Evolutionary conservation across 2,113 vertebrate genomes (phyloP).

Genomic region (Brachypodius melanocephalos): DNA sequence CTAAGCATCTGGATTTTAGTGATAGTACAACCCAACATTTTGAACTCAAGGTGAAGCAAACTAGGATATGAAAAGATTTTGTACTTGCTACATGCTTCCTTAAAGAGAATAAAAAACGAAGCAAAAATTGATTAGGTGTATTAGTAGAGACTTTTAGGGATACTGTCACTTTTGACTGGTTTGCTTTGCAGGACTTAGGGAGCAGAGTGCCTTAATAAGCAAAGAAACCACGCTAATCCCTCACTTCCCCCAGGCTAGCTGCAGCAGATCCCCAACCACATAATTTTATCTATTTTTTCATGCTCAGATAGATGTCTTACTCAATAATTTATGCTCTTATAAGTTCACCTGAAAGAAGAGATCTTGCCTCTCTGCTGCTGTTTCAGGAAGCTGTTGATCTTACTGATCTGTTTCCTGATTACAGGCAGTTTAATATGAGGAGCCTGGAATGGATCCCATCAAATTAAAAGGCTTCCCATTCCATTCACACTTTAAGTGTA

Average conservation of each 20-base stretch:
- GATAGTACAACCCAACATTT: neutral
- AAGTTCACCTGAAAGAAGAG: neutral
- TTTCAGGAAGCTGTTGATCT: neutral
- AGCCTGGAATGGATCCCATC: neutral
- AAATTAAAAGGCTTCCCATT: slow-evolving; percentile 29
- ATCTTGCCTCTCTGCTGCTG: neutral
- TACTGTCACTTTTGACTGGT: neutral
- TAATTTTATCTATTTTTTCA: neutral
- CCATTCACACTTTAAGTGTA: neutral
- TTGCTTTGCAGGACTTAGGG: neutral
- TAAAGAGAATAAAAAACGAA: neutral
- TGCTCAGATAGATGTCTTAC: neutral
- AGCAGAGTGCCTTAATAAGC: neutral
- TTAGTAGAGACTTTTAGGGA: neutral
- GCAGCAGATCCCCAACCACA: neutral
- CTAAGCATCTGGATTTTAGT: neutral
- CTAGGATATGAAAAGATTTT: neutral
- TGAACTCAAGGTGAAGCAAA: neutral
- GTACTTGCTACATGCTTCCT: neutral
- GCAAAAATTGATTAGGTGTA: neutral
- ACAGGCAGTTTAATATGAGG: neutral
- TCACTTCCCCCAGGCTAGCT: neutral
- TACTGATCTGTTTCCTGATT: slow-evolving; percentile 7
- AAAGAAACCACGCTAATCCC: neutral
- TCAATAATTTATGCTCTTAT: neutral